phyloP scores from a whole-genome alignment of 2,113 vertebrate species.

The Ptilorrhoa leucosticta region DNA sequence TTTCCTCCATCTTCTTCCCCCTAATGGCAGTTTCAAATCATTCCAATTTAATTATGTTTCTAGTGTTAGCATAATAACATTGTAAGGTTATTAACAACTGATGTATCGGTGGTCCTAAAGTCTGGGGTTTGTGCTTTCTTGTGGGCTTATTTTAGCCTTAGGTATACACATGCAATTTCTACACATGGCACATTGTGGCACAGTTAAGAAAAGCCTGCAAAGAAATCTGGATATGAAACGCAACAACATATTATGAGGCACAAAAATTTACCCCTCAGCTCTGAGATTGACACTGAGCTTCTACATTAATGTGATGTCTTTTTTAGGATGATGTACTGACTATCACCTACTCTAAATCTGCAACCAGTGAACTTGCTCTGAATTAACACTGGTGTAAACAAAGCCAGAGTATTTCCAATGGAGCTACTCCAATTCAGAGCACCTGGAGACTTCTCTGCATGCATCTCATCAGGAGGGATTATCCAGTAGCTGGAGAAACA shows the following conservation, averaged over 20 bases:
- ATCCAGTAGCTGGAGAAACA: not conserved
- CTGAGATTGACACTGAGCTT: not conserved
- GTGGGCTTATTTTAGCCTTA: not conserved
- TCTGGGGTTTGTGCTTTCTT: not conserved
- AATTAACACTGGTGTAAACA: not conserved
- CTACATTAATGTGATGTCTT: not conserved
- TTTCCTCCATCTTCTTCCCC: not conserved
- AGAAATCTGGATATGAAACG: not conserved
- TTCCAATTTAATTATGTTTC: constrained; percentile 33
- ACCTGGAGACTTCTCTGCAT: not conserved
- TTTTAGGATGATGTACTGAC: not conserved
- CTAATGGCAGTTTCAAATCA: constrained; percentile 19
- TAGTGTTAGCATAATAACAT: not conserved
- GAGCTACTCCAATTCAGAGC: not conserved
- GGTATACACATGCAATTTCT: not conserved
- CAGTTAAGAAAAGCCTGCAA: not conserved
- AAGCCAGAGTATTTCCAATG: not conserved
- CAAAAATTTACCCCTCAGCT: not conserved
- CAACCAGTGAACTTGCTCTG: not conserved
- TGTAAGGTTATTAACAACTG: constrained; percentile 11
- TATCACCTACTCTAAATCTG: not conserved
- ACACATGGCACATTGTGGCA: not conserved
- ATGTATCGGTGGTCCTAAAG: not conserved
- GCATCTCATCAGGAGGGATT: not conserved
- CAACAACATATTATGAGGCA: not conserved